phyloP scores from a whole-genome alignment of 2,888 invertebrate species.

The Tetanocera ferruginea region DNA sequence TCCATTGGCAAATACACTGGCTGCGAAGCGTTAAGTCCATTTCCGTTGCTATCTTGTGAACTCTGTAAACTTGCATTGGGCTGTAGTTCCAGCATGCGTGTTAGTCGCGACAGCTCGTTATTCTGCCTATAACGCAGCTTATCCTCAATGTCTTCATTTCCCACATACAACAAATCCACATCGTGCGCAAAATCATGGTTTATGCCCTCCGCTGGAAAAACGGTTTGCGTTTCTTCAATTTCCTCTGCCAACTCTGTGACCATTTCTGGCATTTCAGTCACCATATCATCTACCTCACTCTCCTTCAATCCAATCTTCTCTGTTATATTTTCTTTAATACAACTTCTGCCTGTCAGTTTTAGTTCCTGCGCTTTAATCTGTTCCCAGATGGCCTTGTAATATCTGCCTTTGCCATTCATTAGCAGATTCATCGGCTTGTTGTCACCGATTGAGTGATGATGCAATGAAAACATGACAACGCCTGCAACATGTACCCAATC shows the following conservation, averaged over 20 bases:
- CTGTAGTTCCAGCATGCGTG: constrained; percentile 28
- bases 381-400: constrained; percentile 63
- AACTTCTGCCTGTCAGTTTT: not conserved
- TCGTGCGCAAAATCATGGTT: not conserved
- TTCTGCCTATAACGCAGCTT: constrained; percentile 26
- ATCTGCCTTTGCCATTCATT: constrained; percentile 84
- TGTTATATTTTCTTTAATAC: not conserved
- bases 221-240: not conserved
- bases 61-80: not conserved
- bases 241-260: not conserved
- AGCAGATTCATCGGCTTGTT: constrained; percentile 87
- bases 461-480: constrained; percentile 82
- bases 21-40: not conserved
- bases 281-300: not conserved
- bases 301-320: not conserved
- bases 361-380: constrained; percentile 40
- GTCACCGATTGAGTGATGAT: constrained; percentile 85
- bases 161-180: constrained; percentile 29
- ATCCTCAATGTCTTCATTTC: not conserved
- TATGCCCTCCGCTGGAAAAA: not conserved
- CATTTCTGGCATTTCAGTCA: not conserved
- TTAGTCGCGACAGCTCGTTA: constrained; percentile 47
- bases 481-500: constrained; percentile 87
- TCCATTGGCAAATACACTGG: not conserved
- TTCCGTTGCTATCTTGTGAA: not conserved